Evolutionary conservation across 1,140 invertebrate genomes (phyloP).

Genomic region (Teleopsis dalmanni): DNA sequence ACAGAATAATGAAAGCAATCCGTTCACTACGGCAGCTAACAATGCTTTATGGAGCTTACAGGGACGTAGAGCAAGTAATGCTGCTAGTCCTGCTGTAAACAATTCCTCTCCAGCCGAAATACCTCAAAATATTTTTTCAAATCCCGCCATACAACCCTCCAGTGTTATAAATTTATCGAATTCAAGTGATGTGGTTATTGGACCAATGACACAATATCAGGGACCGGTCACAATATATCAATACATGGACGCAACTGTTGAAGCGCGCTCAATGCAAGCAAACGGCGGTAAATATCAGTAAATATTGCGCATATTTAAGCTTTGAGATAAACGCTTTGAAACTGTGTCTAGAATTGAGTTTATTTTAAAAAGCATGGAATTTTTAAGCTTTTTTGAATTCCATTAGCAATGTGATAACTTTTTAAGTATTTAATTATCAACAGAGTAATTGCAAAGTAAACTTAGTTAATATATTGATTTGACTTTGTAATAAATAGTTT

Average conservation of each 20-base stretch:
- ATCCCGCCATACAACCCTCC: slow-evolving; percentile 32
- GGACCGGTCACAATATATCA: slow-evolving; percentile 44
- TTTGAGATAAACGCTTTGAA: no score
- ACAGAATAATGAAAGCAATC: slow-evolving; percentile 6
- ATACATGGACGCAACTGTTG: slow-evolving; percentile 40
- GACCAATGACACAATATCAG: slow-evolving; percentile 45
- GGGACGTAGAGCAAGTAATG: slow-evolving; percentile 13
- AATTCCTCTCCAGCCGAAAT: slow-evolving; percentile 14
- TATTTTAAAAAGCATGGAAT: no score
- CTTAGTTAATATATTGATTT: no score
- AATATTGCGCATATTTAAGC: not conserved
- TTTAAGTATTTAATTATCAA: no score
- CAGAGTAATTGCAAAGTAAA: no score
- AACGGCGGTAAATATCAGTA: slow-evolving; percentile 22
- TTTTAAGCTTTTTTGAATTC: slow-evolving; percentile 2
- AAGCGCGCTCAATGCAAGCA: slow-evolving; percentile 30
- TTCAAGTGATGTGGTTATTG: slow-evolving; percentile 44
- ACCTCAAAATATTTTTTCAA: slow-evolving; percentile 27
- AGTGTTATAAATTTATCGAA: slow-evolving; percentile 39
- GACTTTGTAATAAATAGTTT: no score
- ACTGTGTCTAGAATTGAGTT: no score
- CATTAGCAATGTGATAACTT: no score
- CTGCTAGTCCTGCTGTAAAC: slow-evolving; percentile 3
- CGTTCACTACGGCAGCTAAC: slow-evolving; percentile 11
- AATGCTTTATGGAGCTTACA: slow-evolving; percentile 25